Evolutionary conservation across 1,140 invertebrate genomes (phyloP).

Genomic region (Penaeus japonicus): DNA sequence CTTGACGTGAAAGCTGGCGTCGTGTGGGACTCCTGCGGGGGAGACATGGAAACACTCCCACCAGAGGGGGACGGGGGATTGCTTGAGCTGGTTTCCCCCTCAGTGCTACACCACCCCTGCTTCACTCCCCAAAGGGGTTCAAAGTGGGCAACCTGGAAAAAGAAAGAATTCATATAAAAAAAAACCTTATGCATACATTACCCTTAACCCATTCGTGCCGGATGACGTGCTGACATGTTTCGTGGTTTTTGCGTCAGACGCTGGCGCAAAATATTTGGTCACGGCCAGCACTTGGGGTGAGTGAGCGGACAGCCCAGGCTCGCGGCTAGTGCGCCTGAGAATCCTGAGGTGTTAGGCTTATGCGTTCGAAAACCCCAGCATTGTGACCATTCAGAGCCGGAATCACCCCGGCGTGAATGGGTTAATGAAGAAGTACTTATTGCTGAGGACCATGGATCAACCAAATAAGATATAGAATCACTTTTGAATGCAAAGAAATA

Average conservation of each 20-base stretch:
- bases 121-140: slow-evolving; percentile 95
- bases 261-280: too few relatives aligned
- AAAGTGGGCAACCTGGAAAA: slow-evolving; percentile 82
- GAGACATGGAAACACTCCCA: slow-evolving; percentile 27
- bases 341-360: too few relatives aligned
- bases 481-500: background rate
- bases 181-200: slow-evolving; percentile 51
- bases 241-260: too few relatives aligned
- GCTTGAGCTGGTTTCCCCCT: slow-evolving; percentile 22
- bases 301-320: too few relatives aligned
- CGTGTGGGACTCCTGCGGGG: slow-evolving; percentile 26
- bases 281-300: too few relatives aligned
- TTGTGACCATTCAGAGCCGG: too few relatives aligned
- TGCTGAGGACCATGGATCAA: too few relatives aligned
- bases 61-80: slow-evolving; percentile 37
- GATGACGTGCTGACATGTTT: too few relatives aligned
- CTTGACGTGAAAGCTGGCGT: slow-evolving; percentile 24
- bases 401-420: too few relatives aligned
- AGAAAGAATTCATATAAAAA: background rate
- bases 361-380: too few relatives aligned
- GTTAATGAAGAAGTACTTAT: too few relatives aligned
- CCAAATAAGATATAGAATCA: background rate
- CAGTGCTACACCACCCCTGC: slow-evolving; percentile 60
- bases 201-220: background rate
- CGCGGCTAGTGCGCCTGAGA: too few relatives aligned